phyloP scores from a whole-genome alignment of 2,888 invertebrate genomes.

The Lasioglossum morio region DNA sequence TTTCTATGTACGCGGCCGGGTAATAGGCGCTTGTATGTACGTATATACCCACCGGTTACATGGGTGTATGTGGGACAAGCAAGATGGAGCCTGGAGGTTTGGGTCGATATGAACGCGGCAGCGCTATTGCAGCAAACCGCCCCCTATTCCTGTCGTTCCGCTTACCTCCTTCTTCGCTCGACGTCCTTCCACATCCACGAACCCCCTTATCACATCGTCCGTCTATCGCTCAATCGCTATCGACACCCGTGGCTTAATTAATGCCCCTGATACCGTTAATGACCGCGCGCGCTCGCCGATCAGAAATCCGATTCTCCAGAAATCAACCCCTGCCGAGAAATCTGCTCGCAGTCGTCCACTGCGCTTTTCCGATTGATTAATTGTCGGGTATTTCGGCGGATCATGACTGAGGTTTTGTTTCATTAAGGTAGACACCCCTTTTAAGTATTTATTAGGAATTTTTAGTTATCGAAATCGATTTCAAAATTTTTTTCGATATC shows the following conservation, averaged over 20 bases:
- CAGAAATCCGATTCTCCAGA: not conserved
- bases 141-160: conserved; percentile 66
- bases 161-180: conserved; percentile 54
- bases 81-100: conserved; percentile 78
- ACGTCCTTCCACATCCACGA: conserved; percentile 44
- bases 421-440: not conserved
- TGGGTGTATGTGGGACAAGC: conserved; percentile 79
- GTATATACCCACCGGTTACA: conserved; percentile 28
- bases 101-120: conserved; percentile 83
- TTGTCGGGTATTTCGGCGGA: not conserved
- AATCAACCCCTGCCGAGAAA: not conserved
- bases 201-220: conserved; percentile 41
- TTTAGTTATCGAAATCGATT: too few species aligned
- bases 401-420: not conserved
- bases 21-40: conserved; percentile 11
- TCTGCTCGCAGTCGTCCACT: not conserved
- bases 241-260: conserved; percentile 48
- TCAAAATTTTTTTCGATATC: too few species aligned
- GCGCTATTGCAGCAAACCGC: conserved; percentile 77
- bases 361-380: too few species aligned
- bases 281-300: not conserved
- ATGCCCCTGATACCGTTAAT: conserved; percentile 23
- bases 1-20: conserved; percentile 10
- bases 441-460: not conserved
- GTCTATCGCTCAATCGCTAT: conserved; percentile 49